phyloP scores from a whole-genome alignment of 2,888 invertebrate species.

The Andrena chrysosceles region DNA sequence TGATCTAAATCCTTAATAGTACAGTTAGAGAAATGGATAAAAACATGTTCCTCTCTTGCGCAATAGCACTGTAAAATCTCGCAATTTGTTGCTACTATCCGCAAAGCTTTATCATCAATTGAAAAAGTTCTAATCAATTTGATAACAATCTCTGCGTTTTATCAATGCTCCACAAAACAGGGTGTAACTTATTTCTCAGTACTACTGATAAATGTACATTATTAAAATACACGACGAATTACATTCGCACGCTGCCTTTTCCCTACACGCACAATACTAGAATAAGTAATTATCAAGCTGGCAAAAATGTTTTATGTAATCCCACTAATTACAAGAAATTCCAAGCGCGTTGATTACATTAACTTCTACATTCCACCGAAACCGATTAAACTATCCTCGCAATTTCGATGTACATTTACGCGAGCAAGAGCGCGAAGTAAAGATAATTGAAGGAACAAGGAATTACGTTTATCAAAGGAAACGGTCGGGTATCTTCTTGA shows the following conservation, averaged over 20 bases:
- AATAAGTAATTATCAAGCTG: background rate
- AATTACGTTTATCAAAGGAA: background rate
- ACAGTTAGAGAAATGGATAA: background rate
- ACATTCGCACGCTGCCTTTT: background rate
- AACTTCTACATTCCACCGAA: background rate
- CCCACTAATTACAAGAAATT: background rate
- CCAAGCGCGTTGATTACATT: background rate
- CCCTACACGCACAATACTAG: background rate
- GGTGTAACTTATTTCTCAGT: background rate
- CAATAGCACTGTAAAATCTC: background rate
- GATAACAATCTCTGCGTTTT: slow-evolving; percentile 24
- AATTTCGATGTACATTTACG: background rate
- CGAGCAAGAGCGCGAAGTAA: background rate
- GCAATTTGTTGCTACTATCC: too few species aligned
- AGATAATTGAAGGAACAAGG: background rate
- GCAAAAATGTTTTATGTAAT: background rate
- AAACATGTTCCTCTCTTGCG: background rate
- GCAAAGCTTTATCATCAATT: background rate
- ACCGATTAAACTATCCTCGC: background rate
- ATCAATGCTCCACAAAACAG: background rate
- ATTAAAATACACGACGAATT: background rate
- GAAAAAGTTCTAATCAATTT: slow-evolving; percentile 12
- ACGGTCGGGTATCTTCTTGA: background rate
- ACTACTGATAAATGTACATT: background rate
- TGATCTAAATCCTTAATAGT: background rate